Percentiles rank a stretch among this genome's conserved stretches.
These are phyloP conservation scores for Planococcus citri DNA, from an alignment of 1,140 invertebrate genomes.

Conservation along the genomic window DNA sequence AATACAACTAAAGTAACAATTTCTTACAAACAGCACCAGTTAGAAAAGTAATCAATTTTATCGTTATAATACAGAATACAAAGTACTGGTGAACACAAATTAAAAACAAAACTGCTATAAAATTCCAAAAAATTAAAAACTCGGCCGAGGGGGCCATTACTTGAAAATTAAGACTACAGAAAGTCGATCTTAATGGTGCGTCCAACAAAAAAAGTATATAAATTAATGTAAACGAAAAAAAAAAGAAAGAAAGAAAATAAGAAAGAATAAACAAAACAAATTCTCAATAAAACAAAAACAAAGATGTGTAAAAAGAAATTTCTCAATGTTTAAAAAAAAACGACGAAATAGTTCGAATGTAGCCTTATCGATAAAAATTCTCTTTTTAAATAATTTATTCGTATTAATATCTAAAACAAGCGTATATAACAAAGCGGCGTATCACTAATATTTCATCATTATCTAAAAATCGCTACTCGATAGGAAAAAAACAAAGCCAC, in stretches of 20 bases:
- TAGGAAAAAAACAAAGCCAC: too few species aligned
- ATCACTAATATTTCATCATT: background rate
- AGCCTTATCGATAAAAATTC: background rate
- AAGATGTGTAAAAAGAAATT: background rate
- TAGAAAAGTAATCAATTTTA: constrained; percentile 1
- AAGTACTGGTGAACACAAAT: constrained; percentile 1
- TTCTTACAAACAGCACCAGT: constrained; percentile 18
- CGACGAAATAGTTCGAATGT: background rate
- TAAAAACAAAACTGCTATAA: background rate
- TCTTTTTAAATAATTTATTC: background rate
- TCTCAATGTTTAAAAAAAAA: too few species aligned
- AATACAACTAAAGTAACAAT: constrained; percentile 19
- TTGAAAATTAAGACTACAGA: too few species aligned
- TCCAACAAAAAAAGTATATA: too few species aligned
- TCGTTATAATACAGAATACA: background rate
- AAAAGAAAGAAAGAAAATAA: background rate
- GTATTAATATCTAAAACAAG: background rate
- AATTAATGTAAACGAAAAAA: too few species aligned
- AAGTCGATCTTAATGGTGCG: too few species aligned
- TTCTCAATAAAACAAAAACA: background rate
- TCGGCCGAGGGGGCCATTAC: too few species aligned
- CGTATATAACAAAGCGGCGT: background rate
- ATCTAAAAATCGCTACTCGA: too few species aligned
- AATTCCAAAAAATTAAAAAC: too few species aligned
- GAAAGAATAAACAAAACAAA: too few species aligned